Conservation (phyloP, 2,797 vertebrate species). For the Chrosomus eos region DNA sequence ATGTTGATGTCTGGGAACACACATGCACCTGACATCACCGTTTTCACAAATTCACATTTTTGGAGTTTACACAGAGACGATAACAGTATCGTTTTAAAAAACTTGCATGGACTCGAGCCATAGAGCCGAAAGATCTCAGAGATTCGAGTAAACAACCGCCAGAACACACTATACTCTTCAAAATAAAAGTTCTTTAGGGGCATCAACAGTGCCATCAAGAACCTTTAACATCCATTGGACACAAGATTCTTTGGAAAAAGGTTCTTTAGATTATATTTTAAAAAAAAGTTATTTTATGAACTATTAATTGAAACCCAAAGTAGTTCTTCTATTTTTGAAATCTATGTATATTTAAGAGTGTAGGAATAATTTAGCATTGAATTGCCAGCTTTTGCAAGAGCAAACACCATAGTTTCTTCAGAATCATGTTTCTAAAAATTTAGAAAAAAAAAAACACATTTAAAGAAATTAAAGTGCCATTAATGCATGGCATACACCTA, state of each 20-base stretch:
- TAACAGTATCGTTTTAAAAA: too few species aligned
- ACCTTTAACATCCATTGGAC: not conserved
- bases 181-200: too few species aligned
- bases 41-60: too few species aligned
- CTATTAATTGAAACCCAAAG: not conserved
- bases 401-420: not conserved
- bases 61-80: not conserved
- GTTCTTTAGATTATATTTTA: not conserved
- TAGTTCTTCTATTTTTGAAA: not conserved
- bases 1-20: not conserved
- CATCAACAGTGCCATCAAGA: too few species aligned
- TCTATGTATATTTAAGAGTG: not conserved
- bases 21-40: not conserved
- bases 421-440: not conserved
- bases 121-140: not conserved
- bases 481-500: not conserved
- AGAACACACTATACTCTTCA: not conserved
- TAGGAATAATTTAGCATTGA: not conserved
- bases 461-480: not conserved
- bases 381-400: not conserved
- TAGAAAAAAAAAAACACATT: too few species aligned
- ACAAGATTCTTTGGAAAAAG: not conserved
- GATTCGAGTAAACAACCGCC: not conserved
- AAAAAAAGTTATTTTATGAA: not conserved
- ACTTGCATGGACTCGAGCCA: not conserved